Percentiles rank a stretch among this genome's conserved stretches.
Conservation (phyloP, 1,140 invertebrate genomes). For the Pseudomyrmex gracilis region DNA sequence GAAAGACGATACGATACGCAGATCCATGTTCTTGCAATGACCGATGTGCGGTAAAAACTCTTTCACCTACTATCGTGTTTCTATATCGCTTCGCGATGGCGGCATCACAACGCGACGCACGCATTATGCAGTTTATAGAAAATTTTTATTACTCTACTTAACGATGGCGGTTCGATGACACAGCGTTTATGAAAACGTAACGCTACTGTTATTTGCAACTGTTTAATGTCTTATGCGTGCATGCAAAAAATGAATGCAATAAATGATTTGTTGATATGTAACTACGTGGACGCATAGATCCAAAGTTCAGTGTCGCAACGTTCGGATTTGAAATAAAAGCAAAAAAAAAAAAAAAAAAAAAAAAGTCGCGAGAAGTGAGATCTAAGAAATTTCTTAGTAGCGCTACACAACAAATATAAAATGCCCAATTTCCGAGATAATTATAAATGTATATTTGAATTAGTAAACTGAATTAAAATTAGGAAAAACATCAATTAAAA, state of each 20-base stretch:
- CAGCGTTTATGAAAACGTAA: slow-evolving; percentile 58
- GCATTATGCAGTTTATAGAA: slow-evolving; percentile 39
- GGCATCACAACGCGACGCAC: neutral
- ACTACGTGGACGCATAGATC: neutral
- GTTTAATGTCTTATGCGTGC: slow-evolving; percentile 6
- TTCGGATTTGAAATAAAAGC: neutral
- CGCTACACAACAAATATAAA: neutral
- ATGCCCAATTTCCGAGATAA: slow-evolving; percentile 5
- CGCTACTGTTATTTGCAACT: neutral
- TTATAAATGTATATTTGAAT: neutral
- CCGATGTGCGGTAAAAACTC: slow-evolving; percentile 16
- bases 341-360: no score
- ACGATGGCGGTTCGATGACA: slow-evolving; percentile 30
- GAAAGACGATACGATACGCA: slow-evolving; percentile 43
- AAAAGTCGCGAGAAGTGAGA: neutral
- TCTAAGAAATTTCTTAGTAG: neutral
- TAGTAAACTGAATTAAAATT: neutral
- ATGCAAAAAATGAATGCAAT: neutral
- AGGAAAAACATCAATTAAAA: neutral
- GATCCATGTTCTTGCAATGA: neutral
- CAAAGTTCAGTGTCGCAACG: slow-evolving; percentile 40
- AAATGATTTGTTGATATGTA: slow-evolving; percentile 11
- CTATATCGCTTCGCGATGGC: neutral
- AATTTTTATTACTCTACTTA: slow-evolving; percentile 59
- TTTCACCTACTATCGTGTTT: slow-evolving; percentile 47